Evolutionary conservation across 30 jellyfish, hydroid and myxozoan genomes (phyloP), one percentile per base, ranked within the genome.

Genomic region (Aurelia aurita): DNA sequence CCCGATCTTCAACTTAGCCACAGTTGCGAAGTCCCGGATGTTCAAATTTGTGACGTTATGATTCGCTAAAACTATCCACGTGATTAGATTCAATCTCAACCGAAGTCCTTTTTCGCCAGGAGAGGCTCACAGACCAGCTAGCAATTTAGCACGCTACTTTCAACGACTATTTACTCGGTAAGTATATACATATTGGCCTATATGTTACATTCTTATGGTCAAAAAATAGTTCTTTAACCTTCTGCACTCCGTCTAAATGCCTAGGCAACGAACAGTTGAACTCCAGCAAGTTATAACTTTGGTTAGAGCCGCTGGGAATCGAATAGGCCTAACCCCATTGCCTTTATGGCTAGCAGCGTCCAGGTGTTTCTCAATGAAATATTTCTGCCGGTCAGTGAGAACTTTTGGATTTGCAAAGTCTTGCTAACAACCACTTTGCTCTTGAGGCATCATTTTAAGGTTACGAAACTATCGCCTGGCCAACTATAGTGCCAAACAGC

Each of bases 61-160:
- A 77, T 77, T 77, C 88, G 88, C 67, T 77, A 58, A 53, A 77
- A 21, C 66, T 59, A 60, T 34, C 45, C 88, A 77, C 88, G 88
- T 77, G 88, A 77, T 61, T 19, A 77, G 16, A 22, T 68, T 72
- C 82, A 25, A 51, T 57, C 44, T 44, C 80, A 53, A 65, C 75
- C 70, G 65, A 60, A 67, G 72, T 80, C 90, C 90, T 80, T 80
- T 39, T 80, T 80, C 65, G 51, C 57, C 58, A 47, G 72, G 80
- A 34, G 69, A 46, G 49, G 75, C 82, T 18, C 82, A 45, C 44
- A 19, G 53, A 64, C 90, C 82, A 75, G 90, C 69, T 23, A 49
- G 53, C 27, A 21, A 16, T 43, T 12, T 54, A 21, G 9, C 31
- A 1, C 65, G 34, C 54, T 58, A 15, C 22, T 6, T n/a, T 28